Evolutionary conservation across 1,140 invertebrate genomes (phyloP).

Genomic region (Bombyx mandarina): DNA sequence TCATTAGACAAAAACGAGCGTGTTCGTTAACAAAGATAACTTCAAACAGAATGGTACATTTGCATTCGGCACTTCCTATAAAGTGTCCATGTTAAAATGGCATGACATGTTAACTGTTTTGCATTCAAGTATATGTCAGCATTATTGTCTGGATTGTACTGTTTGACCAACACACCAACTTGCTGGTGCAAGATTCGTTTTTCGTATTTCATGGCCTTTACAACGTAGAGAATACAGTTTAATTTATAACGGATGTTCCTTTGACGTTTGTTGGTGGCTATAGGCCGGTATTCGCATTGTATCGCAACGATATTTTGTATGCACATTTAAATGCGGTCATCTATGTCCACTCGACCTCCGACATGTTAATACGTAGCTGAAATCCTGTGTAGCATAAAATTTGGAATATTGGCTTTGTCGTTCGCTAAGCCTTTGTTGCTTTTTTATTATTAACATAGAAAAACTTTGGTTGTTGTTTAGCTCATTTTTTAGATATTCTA

Average conservation of each 20-base stretch:
- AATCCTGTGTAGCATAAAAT: constrained; percentile 24
- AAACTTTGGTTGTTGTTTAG: too few relatives aligned
- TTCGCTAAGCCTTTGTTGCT: background rate
- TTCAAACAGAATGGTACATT: constrained; percentile 17
- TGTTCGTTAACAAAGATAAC: constrained; percentile 12
- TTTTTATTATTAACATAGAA: too few relatives aligned
- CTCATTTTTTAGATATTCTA: too few relatives aligned
- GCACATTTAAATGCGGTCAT: constrained; percentile 62
- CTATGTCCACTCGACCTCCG: constrained; percentile 30
- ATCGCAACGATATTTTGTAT: constrained; percentile 60
- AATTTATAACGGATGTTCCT: constrained; percentile 5
- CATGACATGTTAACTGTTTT: constrained; percentile 56
- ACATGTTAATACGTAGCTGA: constrained; percentile 37
- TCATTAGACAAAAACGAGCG: constrained; percentile 9
- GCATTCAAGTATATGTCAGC: constrained; percentile 54
- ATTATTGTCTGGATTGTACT: constrained; percentile 56
- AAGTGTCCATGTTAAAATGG: constrained; percentile 44
- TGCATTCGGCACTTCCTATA: constrained; percentile 40
- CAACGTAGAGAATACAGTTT: constrained; percentile 2
- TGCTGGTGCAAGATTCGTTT: background rate
- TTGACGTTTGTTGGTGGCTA: constrained; percentile 19
- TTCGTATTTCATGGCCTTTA: background rate
- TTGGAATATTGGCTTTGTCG: constrained; percentile 19
- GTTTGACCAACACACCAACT: constrained; percentile 17
- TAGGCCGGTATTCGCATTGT: constrained; percentile 49